Base-by-base conservation (phyloP, 2,888 invertebrate species). In the Andrena bicolor region DNA sequence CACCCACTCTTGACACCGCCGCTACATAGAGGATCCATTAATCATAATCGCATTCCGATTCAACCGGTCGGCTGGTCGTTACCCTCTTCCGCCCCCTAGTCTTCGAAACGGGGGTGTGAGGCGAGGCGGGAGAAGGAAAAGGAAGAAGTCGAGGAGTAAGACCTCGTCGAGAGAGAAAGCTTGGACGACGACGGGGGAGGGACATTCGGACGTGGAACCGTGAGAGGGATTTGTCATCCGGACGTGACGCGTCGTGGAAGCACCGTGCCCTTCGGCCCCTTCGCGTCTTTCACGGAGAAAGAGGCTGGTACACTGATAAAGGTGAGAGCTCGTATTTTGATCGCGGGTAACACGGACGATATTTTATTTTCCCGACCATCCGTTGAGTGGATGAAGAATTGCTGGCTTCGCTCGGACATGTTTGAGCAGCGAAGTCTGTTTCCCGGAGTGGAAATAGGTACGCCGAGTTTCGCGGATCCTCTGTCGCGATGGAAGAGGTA, bases 141-240 rank as follows among this genome's bases (percentile, higher is more conserved):
- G 49, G 60, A 69, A 35, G 74, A 68, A 80, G 69, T 23, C 61
- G 76, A 3, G 51, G 63, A 51, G 35, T 63, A 72, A 70, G 60
- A 76, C 63, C 28, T 58, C 23, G 41, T 13, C 35, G 48, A 51
- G 70, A 71, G 58, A 51, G 66, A 71, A 60, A 66, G 61, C 26
- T 23, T n/a, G 51, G 68, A 20, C 53, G 56, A 63, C 51, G 13
- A 13, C 35, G 28, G 3, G 58, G 74, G 70, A 61, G 65, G 63
- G 64, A 82, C 74, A 77, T 85, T 88, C 82, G 82, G 64, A 30
- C 58, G 41, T 56, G 82, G 80, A 75, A 76, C 81, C 83, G 85
- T 87, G 83, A 88, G 87, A 86, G 85, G 88, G 90, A 91, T 92
- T 91, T 91, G 91, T 91, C 92, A 90, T 90, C 87, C 90, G 86